Conservation (phyloP, 92 coral and sea anemone genomes). For the Epizoanthus scotinus region DNA sequence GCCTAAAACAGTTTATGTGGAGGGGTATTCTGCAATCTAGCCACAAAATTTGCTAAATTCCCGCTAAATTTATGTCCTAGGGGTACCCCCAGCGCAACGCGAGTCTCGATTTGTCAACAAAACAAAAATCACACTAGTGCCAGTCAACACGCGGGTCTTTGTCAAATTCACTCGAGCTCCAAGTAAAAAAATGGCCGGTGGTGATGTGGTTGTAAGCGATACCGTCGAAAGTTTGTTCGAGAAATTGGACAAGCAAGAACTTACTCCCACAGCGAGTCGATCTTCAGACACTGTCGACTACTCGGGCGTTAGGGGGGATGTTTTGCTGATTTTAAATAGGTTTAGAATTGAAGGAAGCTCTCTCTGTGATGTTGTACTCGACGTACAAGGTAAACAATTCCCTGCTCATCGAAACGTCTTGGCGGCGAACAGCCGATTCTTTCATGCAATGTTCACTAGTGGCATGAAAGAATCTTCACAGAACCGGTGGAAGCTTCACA, state of each 20-base stretch:
- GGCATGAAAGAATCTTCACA: constrained; percentile 43
- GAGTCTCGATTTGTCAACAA: no score
- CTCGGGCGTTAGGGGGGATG: constrained; percentile 36
- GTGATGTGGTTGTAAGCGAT: constrained; percentile 27
- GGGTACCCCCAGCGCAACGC: no score
- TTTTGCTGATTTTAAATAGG: constrained; percentile 34
- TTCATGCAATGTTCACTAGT: constrained; percentile 39
- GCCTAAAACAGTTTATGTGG: no score
- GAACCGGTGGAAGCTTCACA: constrained; percentile 40
- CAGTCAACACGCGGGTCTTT: constrained; percentile 39
- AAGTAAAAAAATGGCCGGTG: constrained; percentile 37
- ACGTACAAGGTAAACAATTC: constrained; percentile 33
- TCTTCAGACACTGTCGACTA: constrained; percentile 38
- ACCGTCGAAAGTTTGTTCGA: constrained; percentile 44
- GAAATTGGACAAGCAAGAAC: constrained; percentile 34
- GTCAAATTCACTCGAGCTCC: background rate
- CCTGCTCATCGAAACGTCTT: constrained; percentile 44
- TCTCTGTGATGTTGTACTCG: constrained; percentile 39
- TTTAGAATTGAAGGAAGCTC: constrained; percentile 41
- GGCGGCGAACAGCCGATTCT: constrained; percentile 41
- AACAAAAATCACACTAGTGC: constrained; percentile 4
- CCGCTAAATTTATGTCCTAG: no score
- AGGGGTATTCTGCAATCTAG: no score
- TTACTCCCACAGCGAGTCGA: constrained; percentile 32
- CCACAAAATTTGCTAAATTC: no score